phyloP scores from a whole-genome alignment of 2,113 vertebrate species.

The Prunella fulvescens region DNA sequence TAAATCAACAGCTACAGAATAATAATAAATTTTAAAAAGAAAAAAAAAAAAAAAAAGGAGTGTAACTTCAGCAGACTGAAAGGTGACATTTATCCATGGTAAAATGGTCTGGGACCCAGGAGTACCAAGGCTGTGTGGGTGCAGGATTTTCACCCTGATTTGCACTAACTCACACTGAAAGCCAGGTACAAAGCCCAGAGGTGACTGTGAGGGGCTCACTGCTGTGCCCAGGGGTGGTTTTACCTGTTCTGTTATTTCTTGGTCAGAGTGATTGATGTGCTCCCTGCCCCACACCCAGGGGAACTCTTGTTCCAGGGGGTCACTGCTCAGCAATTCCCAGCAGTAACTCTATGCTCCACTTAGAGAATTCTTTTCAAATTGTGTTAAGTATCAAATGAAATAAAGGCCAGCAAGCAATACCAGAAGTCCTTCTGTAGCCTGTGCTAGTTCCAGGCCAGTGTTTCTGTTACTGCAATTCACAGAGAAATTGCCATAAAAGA shows the following conservation, averaged over 20 bases:
- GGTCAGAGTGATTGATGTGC: background rate
- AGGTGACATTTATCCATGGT: accelerated
- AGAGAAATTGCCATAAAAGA: background rate
- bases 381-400: background rate
- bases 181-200: background rate
- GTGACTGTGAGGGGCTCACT: accelerated
- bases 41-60: background rate
- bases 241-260: background rate
- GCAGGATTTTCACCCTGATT: background rate
- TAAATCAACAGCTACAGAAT: no score
- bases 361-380: background rate
- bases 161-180: background rate
- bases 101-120: background rate
- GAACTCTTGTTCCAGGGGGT: background rate
- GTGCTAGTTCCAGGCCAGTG: background rate
- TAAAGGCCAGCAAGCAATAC: background rate
- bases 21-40: background rate
- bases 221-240: background rate
- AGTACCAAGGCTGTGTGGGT: background rate
- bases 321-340: background rate
- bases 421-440: background rate
- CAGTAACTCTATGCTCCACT: background rate
- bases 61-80: background rate
- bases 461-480: background rate
- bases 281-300: background rate